These are phyloP conservation scores for Thereva unica DNA, from an alignment of 2,888 invertebrate species.

Conservation along the genomic window DNA sequence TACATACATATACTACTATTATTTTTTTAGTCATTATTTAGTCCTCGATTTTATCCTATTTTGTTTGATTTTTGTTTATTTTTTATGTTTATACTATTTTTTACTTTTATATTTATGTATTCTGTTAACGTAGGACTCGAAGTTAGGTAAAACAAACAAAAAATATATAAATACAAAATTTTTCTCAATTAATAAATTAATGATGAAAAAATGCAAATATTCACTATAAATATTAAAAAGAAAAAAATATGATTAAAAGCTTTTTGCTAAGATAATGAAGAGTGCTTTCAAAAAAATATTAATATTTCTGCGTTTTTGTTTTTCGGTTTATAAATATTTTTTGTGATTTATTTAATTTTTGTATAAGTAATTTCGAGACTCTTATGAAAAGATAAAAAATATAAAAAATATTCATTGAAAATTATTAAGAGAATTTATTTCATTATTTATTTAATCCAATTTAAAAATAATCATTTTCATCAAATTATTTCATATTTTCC, in stretches of 20 bases:
- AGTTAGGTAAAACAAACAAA: conserved; percentile 32
- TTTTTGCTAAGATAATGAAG: too few species aligned
- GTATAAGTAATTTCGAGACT: too few species aligned
- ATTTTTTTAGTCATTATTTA: conserved; percentile 24
- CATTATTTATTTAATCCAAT: too few species aligned
- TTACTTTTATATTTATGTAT: conserved; percentile 20
- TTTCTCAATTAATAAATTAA: conserved; percentile 16
- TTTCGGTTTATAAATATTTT: background rate
- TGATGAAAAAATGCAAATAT: conserved; percentile 13
- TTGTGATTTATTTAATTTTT: too few species aligned
- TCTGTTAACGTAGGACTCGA: conserved; percentile 23
- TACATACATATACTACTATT: background rate
- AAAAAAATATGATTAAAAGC: background rate
- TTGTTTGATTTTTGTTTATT: conserved; percentile 4
- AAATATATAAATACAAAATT: conserved; percentile 26
- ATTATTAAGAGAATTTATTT: too few species aligned
- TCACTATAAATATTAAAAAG: conserved; percentile 10
- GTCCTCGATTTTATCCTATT: conserved; percentile 11
- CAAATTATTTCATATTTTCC: too few species aligned
- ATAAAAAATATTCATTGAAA: too few species aligned
- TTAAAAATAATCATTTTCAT: too few species aligned
- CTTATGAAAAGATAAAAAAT: too few species aligned
- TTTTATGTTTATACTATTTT: conserved; percentile 9
- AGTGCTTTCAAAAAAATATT: conserved; percentile 9
- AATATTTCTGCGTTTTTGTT: conserved; percentile 24